phyloP scores from a whole-genome alignment of 2,797 vertebrate species.

The Urocyon cinereoargenteus region DNA sequence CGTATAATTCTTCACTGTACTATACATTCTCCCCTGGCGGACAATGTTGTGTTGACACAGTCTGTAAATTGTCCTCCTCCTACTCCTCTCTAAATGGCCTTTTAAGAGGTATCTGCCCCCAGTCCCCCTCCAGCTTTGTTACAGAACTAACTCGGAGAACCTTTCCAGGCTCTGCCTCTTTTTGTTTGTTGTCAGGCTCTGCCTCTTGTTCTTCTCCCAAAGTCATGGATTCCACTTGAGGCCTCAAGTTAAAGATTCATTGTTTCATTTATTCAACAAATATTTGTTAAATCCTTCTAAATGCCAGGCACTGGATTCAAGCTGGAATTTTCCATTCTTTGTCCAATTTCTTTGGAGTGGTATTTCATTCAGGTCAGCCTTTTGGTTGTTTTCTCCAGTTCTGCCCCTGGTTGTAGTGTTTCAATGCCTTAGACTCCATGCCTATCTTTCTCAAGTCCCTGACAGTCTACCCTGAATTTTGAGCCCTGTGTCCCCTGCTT shows the following conservation, averaged over 20 bases:
- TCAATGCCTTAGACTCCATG: slow-evolving; percentile 1
- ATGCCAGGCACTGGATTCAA: background rate
- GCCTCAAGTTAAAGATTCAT: slow-evolving; percentile 25
- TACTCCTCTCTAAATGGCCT: background rate
- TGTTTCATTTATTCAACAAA: slow-evolving; percentile 17
- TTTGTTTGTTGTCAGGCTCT: background rate
- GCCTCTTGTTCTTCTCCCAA: background rate
- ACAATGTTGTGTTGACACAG: background rate
- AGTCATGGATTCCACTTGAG: background rate
- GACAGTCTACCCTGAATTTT: background rate
- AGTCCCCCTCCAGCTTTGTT: background rate
- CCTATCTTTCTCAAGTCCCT: slow-evolving; percentile 44
- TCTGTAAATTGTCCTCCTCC: background rate
- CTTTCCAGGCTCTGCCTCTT: background rate
- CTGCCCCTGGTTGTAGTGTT: background rate
- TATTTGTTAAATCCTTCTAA: background rate
- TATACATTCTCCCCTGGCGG: background rate
- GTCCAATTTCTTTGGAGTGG: background rate
- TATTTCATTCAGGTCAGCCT: background rate
- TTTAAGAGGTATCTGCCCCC: background rate
- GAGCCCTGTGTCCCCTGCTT: background rate
- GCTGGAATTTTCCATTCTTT: slow-evolving; percentile 19
- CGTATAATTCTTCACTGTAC: background rate
- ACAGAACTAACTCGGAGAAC: background rate
- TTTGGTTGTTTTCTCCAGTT: slow-evolving; percentile 38